phyloP scores from a whole-genome alignment of 2,113 vertebrate species.

The Pituophis catenifer region DNA sequence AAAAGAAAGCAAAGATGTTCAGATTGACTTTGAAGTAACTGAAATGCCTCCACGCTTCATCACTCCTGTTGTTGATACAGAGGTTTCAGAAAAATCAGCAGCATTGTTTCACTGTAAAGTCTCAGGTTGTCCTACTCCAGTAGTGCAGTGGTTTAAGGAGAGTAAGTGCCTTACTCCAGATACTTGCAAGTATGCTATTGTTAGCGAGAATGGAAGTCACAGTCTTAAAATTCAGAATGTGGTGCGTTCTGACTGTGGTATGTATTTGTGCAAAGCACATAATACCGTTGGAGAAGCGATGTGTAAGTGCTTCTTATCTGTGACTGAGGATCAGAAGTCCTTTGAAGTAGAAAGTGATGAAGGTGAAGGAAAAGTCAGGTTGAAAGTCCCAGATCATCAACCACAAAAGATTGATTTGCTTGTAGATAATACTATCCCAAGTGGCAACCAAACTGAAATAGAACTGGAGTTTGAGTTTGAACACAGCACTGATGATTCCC shows the following conservation, averaged over 20 bases:
- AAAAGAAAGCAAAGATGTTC: slow-evolving; percentile 80
- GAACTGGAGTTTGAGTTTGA: slow-evolving; percentile 86
- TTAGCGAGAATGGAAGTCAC: slow-evolving; percentile 83
- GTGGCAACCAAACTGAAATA: slow-evolving; percentile 79
- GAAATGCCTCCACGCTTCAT: slow-evolving; percentile 95
- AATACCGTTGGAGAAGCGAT: slow-evolving; percentile 88
- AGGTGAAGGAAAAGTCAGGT: slow-evolving; percentile 66
- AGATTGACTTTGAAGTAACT: slow-evolving; percentile 91
- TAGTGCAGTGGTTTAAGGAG: slow-evolving; percentile 89
- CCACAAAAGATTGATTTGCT: slow-evolving; percentile 77
- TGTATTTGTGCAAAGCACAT: slow-evolving; percentile 82
- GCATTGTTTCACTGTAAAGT: slow-evolving; percentile 91
- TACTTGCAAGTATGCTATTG: slow-evolving; percentile 76
- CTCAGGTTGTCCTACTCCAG: slow-evolving; percentile 86
- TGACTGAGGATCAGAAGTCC: slow-evolving; percentile 68
- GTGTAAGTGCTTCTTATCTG: slow-evolving; percentile 79
- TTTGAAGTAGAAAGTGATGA: slow-evolving; percentile 61
- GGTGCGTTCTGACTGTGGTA: slow-evolving; percentile 77
- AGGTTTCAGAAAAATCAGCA: slow-evolving; percentile 78
- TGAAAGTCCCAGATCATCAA: slow-evolving; percentile 62
- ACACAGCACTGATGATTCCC: slow-evolving; percentile 70
- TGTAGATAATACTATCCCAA: slow-evolving; percentile 71
- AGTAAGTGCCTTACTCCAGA: slow-evolving; percentile 75
- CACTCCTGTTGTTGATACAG: slow-evolving; percentile 83
- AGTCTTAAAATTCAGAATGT: slow-evolving; percentile 81